Base-by-base conservation (phyloP, 2,797 vertebrate species). In the Pipistrellus kuhlii region DNA sequence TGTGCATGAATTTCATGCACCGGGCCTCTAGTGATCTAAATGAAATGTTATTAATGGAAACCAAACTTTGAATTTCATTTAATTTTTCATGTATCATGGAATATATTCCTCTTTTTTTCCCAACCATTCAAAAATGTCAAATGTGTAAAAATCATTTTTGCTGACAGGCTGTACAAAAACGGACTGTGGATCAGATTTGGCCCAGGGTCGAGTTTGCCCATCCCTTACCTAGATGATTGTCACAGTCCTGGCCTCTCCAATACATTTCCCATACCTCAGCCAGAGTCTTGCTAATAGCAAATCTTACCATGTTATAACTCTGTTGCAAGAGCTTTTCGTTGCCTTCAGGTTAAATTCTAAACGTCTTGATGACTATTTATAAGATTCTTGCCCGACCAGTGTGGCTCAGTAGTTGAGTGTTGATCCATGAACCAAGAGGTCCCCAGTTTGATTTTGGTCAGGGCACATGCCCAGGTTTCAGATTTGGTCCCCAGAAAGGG, bases 21-120 rank as follows among this genome's bases (percentile, higher is more conserved):
- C 2, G 0, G 5, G 25, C 12, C 11, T 59, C 57, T 27, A 59
- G 57, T 35, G n/a, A 53, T 71, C 59, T 73, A 41, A 41, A 72
- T 57, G 86, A 82, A 86, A 77, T 6, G 35, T 75, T 82, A 90
- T 92, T 77, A 57, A 89, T 71, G 21, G 73, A 85, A 89, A 86
- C 51, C 8, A 17, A 81, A 81, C 53, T 85, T 73, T 13, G 20
- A 69, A 87, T 93, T 83, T 55, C 30, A 80, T 78, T 90, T 93
- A n/a, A 55, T 72, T 83, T 87, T 84, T 75, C 64, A 78, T 38
- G 6, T 38, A 23, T 93, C 15, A 2, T 48, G 3, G 44, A 21
- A 62, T 78, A 73, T 44, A 90, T 8, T 90, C 66, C 83, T 72
- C 14, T 64, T 17, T n/a, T 92, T 87, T 90, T 87, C 44, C 4